These are phyloP conservation scores for Dryomyza anilis DNA, from an alignment of 2,888 invertebrate genomes.

Conservation along the genomic window DNA sequence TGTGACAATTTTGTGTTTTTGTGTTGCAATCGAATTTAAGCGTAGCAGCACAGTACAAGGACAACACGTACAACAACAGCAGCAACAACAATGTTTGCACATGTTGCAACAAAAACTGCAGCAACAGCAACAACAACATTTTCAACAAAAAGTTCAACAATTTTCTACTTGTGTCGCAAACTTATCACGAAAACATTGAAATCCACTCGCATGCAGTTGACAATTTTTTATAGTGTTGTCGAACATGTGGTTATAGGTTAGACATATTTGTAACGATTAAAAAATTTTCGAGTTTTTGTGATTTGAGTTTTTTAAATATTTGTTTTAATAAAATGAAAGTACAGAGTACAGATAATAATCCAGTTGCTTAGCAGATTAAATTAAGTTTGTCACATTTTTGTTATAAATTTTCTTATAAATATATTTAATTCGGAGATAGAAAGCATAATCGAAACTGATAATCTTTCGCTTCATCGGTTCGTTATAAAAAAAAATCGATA, in stretches of 20 bases:
- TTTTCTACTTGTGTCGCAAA: not conserved
- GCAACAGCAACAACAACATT: slow-evolving; percentile 17
- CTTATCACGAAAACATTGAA: not conserved
- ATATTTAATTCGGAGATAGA: too few species aligned
- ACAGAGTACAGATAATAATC: not conserved
- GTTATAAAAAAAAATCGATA: too few species aligned
- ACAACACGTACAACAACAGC: not conserved
- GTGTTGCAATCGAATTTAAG: slow-evolving; percentile 16
- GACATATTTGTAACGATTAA: not conserved
- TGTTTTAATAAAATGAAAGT: too few species aligned
- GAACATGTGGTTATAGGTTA: not conserved
- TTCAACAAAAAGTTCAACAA: slow-evolving; percentile 10
- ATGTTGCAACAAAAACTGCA: not conserved
- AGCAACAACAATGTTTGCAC: not conserved
- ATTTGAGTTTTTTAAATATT: too few species aligned
- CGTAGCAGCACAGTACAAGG: slow-evolving; percentile 3
- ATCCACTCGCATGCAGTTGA: not conserved
- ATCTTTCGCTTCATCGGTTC: too few species aligned
- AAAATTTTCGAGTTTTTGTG: not conserved
- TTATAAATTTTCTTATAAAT: too few species aligned
- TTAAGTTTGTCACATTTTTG: too few species aligned
- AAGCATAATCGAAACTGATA: too few species aligned
- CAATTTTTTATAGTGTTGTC: not conserved
- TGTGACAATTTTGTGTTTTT: slow-evolving; percentile 40
- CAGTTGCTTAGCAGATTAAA: not conserved